Conservation (phyloP, 2,797 vertebrate genomes). For the Amniataba percoides region DNA sequence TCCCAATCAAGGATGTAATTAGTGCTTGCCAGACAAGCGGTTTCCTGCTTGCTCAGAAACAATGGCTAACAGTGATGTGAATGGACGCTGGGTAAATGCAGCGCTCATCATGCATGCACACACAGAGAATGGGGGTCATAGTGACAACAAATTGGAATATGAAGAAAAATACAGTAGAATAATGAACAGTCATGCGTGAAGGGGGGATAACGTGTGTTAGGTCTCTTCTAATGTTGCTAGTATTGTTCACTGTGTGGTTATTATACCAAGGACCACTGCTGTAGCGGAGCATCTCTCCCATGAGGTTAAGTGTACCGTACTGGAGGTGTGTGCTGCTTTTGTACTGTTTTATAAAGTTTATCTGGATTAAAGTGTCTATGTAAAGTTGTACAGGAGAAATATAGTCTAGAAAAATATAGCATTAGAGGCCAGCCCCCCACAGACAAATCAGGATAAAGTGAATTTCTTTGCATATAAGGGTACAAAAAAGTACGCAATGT, state of each 20-base stretch:
- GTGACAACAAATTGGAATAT: slow-evolving; percentile 62
- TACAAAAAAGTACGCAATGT: too few species aligned
- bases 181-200: slow-evolving; percentile 23
- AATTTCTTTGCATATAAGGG: too few species aligned
- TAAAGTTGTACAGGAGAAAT: neutral
- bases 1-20: slow-evolving; percentile 80
- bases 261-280: neutral
- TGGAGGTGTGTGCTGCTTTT: slow-evolving; percentile 5
- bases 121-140: slow-evolving; percentile 63
- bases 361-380: neutral
- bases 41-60: slow-evolving; percentile 71
- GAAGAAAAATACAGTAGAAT: slow-evolving; percentile 31
- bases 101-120: slow-evolving; percentile 63
- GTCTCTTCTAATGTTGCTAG: neutral
- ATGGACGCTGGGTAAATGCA: slow-evolving; percentile 56
- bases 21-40: slow-evolving; percentile 63
- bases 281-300: neutral
- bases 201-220: neutral
- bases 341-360: neutral
- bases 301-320: slow-evolving; percentile 1
- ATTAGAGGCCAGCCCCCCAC: neutral
- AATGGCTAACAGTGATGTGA: slow-evolving; percentile 67
- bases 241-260: slow-evolving; percentile 39
- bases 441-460: too few species aligned
- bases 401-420: neutral